Base-by-base conservation (phyloP, 2,888 invertebrate genomes). In the Drosophila demipolita region DNA sequence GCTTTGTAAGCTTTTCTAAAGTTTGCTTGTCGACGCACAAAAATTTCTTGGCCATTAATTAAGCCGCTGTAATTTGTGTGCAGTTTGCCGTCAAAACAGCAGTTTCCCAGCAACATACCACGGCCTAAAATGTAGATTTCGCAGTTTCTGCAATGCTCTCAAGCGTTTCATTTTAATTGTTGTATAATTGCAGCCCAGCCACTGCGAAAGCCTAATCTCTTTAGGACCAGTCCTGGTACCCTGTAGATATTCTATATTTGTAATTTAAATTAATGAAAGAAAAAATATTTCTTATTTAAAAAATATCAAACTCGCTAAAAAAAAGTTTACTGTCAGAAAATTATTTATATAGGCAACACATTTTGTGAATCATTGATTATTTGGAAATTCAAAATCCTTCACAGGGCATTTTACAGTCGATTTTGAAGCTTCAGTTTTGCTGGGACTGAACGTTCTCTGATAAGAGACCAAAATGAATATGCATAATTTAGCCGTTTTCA, bases 11-110 rank as follows among this genome's bases (percentile, higher is more conserved):
- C 73, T 66, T 80, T 68, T 67, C 73, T 72, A 86, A 86, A 82
- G 75, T 88, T 83, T 76, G 68, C 66, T 64, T 66, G 71, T 78
- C 76, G 76, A 79, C 76, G 78, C 73, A 69, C 54, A 67, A 65
- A 82, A 82, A 82, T 88, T 82, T 75, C 75, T 83, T 75, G 78
- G 74, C 88, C 85, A 86, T 86, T 86, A 86, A 86, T 86, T 86
- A 86, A 86, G 87, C 80, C 74, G 66, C 74, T 80, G 79, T 79
- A 83, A 87, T 85, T 85, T 83, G 70, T 59, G 58, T 75, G 75
- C 40, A 66, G 72, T 61, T 54, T 33, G 38, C 61, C 20, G 23
- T 40, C 49, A 48, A 45, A 29, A 38, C 52, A 17, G 53, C 35
- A 49, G 48, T 61, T 65, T 26, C 12, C 6, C 4, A 29, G 15